Conservation (phyloP, 2,113 vertebrate genomes). For the Pachyramphus minor region DNA sequence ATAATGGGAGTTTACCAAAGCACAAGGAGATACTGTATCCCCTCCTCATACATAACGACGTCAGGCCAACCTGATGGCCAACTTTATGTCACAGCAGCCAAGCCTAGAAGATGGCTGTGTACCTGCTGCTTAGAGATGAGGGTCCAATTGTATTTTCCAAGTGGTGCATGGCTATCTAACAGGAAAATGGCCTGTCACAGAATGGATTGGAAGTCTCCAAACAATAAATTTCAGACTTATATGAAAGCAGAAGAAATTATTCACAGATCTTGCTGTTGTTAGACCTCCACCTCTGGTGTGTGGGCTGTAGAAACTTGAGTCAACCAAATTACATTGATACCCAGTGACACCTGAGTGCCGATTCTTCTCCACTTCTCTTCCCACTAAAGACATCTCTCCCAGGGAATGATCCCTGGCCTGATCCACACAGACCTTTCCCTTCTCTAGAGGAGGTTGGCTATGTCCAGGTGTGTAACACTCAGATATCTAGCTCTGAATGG, state of each 20-base stretch:
- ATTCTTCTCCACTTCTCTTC: not conserved
- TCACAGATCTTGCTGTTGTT: not conserved
- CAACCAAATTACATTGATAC: not conserved
- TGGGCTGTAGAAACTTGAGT: not conserved
- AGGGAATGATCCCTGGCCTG: not conserved
- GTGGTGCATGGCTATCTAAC: not conserved
- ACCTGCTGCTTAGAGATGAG: fast-evolving
- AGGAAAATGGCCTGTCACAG: not conserved
- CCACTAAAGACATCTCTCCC: not conserved
- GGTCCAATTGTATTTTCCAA: not conserved
- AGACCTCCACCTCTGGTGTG: not conserved
- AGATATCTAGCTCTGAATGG: not conserved
- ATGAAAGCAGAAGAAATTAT: not conserved
- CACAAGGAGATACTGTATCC: not conserved
- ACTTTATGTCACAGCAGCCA: not conserved
- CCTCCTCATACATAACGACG: not conserved
- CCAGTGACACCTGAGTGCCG: not conserved
- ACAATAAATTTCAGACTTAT: not conserved
- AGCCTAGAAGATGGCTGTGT: not conserved
- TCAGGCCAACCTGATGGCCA: not conserved
- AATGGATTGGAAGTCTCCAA: not conserved
- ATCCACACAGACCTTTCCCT: not conserved
- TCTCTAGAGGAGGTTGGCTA: not conserved
- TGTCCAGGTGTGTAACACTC: not conserved
- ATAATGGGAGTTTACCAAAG: not conserved